These are phyloP conservation scores for Acipenser oxyrinchus DNA, from an alignment of 2,797 vertebrate genomes.

Conservation along the genomic window DNA sequence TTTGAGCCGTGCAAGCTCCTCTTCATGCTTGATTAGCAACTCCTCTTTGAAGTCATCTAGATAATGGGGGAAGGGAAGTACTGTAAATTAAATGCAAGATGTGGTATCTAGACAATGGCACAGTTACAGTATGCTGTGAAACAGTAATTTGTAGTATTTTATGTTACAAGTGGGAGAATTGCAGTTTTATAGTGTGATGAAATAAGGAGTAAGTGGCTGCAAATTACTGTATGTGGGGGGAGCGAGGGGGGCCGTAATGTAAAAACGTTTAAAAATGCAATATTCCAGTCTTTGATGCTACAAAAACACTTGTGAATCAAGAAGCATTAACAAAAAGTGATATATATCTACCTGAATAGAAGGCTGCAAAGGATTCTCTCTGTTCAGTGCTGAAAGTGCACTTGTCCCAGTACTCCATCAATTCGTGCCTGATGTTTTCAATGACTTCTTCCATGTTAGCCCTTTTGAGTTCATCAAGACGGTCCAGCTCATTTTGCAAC, in stretches of 20 bases:
- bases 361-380: slow-evolving; percentile 38
- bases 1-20: slow-evolving; percentile 38
- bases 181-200: too few relatives aligned
- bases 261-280: neutral
- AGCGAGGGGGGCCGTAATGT: neutral
- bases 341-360: slow-evolving; percentile 37
- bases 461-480: slow-evolving; percentile 43
- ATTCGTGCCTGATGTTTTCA: slow-evolving; percentile 40
- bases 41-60: slow-evolving; percentile 48
- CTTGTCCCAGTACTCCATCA: slow-evolving; percentile 47
- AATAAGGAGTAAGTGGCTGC: too few relatives aligned
- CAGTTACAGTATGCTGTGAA: too few relatives aligned
- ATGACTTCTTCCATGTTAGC: slow-evolving; percentile 42
- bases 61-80: neutral
- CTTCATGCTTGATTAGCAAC: slow-evolving; percentile 42
- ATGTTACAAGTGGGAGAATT: neutral
- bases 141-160: too few relatives aligned
- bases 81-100: neutral
- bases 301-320: neutral
- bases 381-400: slow-evolving; percentile 42
- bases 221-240: too few relatives aligned
- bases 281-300: too few relatives aligned
- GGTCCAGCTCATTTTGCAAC: slow-evolving; percentile 43
- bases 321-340: neutral
- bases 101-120: too few relatives aligned